Evolutionary conservation across 2,113 vertebrate genomes (phyloP), one percentile per base, ranked within the genome.

Genomic region (Grallaria varia): DNA sequence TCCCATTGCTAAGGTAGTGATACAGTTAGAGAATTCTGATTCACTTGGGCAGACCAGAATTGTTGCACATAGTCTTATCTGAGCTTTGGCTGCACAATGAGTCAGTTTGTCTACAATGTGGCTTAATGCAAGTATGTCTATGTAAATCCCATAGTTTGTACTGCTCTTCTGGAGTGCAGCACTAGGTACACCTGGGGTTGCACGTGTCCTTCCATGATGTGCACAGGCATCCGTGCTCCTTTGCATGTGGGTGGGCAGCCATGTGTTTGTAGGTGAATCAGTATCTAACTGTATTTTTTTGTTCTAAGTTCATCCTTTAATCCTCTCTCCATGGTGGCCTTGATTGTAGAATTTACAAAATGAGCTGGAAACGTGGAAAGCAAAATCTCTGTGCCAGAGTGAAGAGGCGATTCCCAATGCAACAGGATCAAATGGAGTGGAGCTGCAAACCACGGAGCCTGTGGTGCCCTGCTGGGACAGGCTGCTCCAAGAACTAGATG

Each of bases 401-500:
- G 86, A 88, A 55, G 96, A 69, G 25, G 69, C 60, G 0, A n/a
- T n/a, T 66, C 77, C 84, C n/a, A 64, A 2, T 5, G 37, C 81
- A 69, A 37, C 62, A 90, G 97, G 96, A 95, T 17, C 96, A 86
- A 81, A 16, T 35, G 5, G 80, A 39, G 76, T 97, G 30, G 89
- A 91, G 58, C 74, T 77, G 67, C 69, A 88, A 31, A 60, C 16
- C 13, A 1, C 6, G 2, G 74, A 85, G 25, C 14, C 31, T 90
- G 72, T 60, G 6, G 89, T 71, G 90, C 75, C 95, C 40, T 96
- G 96, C 82, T 98, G 98, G 98, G 98, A 95, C n/a, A 86, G n/a
- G 35, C 97, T 98, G 15, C 98, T 98, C 66, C 97, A 97, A 87
- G 98, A 98, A n/a, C 97, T 98, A 22, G 90, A 64, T 7, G 92